Evolutionary conservation across 2,797 vertebrate genomes (phyloP).

Genomic region (Ptychobarbus kaznakovi): DNA sequence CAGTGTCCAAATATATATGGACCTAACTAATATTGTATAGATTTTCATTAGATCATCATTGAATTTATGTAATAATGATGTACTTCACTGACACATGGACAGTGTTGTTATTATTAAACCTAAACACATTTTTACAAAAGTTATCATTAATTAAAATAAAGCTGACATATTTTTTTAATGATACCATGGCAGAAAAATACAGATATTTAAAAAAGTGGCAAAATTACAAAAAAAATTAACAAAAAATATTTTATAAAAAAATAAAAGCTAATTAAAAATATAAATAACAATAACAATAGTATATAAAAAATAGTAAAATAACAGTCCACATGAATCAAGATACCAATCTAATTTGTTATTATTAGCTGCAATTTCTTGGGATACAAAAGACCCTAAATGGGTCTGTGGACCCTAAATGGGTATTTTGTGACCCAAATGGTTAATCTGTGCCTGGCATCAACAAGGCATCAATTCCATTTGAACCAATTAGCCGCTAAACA

Average conservation of each 20-base stretch:
- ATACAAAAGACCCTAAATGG: background rate
- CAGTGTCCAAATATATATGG: no score
- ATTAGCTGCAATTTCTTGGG: background rate
- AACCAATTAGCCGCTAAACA: conserved; percentile 50
- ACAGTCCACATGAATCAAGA: background rate
- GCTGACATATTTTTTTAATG: no score
- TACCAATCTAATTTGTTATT: background rate
- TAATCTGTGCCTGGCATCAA: conserved; percentile 68
- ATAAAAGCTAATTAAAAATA: background rate
- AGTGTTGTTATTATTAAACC: background rate
- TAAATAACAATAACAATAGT: background rate
- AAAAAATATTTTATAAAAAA: background rate
- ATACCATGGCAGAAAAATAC: background rate
- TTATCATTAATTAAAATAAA: background rate
- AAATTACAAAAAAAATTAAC: background rate
- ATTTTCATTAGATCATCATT: background rate
- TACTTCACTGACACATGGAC: background rate
- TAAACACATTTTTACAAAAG: no score
- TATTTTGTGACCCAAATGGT: conserved; percentile 28
- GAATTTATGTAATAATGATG: background rate
- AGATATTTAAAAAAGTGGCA: background rate
- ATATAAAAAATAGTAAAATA: background rate
- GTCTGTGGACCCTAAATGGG: background rate
- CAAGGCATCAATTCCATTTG: conserved; percentile 63
- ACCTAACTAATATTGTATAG: no score